phyloP scores from a whole-genome alignment of 2,888 invertebrate genomes.

The Tricholauxania praeusta region DNA sequence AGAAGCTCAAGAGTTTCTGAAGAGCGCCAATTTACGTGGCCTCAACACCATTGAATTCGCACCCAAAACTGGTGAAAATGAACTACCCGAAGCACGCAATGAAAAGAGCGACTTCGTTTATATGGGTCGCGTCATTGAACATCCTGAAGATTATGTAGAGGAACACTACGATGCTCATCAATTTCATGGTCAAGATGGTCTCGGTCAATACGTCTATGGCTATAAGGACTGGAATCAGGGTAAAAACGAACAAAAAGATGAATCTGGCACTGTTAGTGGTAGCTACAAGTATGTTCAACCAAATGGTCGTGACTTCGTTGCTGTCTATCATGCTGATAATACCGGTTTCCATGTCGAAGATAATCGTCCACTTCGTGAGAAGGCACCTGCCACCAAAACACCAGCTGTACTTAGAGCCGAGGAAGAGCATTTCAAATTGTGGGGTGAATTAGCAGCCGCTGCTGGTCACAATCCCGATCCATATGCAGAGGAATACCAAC shows the following conservation, averaged over 20 bases:
- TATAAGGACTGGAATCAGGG: constrained; percentile 81
- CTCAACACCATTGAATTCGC: constrained; percentile 70
- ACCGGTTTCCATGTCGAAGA: constrained; percentile 85
- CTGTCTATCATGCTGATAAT: constrained; percentile 79
- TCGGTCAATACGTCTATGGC: constrained; percentile 79
- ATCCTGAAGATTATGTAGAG: constrained; percentile 77
- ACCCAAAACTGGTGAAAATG: constrained; percentile 71
- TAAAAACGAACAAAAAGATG: constrained; percentile 78
- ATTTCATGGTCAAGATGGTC: constrained; percentile 79
- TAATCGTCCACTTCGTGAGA: constrained; percentile 75
- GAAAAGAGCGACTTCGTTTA: constrained; percentile 65
- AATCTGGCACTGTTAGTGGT: constrained; percentile 77
- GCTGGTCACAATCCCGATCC: constrained; percentile 68
- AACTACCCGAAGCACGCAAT: constrained; percentile 66
- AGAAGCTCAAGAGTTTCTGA: constrained; percentile 68
- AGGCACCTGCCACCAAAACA: constrained; percentile 76
- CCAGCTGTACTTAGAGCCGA: constrained; percentile 79
- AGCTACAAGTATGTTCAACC: constrained; percentile 78
- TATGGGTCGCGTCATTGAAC: constrained; percentile 73
- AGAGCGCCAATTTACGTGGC: constrained; percentile 65
- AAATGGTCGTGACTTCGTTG: constrained; percentile 65
- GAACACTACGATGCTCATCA: constrained; percentile 79
- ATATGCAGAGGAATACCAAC: constrained; percentile 63
- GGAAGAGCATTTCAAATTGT: constrained; percentile 76
- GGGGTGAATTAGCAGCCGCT: constrained; percentile 76